Percentiles rank a stretch among this genome's conserved stretches.
Evolutionary conservation across 2,888 invertebrate genomes (phyloP).

Genomic region (Sussaba pulchella): DNA sequence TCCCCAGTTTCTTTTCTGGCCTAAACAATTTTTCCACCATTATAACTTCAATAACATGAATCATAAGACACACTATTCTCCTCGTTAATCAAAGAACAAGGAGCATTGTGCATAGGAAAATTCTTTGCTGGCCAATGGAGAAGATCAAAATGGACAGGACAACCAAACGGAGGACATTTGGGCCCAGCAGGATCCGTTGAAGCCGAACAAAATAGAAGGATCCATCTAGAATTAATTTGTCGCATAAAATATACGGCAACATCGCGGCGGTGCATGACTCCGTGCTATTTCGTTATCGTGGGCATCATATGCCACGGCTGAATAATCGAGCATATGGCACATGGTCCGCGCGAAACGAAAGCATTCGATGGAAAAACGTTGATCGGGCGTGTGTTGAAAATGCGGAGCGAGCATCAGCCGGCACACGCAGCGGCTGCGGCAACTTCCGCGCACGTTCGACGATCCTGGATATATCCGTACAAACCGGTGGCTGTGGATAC

Average conservation of each 20-base stretch:
- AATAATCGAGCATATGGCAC: slow-evolving; percentile 44
- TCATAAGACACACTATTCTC: no score
- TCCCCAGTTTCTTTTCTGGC: no score
- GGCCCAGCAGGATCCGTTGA: no score
- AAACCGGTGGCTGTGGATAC: slow-evolving; percentile 50
- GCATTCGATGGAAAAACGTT: slow-evolving; percentile 38
- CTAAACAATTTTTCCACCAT: no score
- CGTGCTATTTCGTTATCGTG: not conserved
- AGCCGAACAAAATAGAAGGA: no score
- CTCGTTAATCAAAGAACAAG: no score
- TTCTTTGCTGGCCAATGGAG: no score
- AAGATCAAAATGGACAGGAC: no score
- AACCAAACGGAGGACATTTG: no score
- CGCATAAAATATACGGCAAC: not conserved
- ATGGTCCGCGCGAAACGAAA: slow-evolving; percentile 1
- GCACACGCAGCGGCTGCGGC: slow-evolving; percentile 36
- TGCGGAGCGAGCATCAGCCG: slow-evolving; percentile 42
- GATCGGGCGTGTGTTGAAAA: slow-evolving; percentile 46
- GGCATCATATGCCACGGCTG: not conserved
- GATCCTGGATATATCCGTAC: slow-evolving; percentile 27
- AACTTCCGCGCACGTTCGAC: slow-evolving; percentile 46
- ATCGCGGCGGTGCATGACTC: not conserved
- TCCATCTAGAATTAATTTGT: no score
- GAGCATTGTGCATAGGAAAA: no score
- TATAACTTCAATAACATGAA: no score